Conservation (phyloP, 1,140 invertebrate genomes). For the Trichonephila clavata region DNA sequence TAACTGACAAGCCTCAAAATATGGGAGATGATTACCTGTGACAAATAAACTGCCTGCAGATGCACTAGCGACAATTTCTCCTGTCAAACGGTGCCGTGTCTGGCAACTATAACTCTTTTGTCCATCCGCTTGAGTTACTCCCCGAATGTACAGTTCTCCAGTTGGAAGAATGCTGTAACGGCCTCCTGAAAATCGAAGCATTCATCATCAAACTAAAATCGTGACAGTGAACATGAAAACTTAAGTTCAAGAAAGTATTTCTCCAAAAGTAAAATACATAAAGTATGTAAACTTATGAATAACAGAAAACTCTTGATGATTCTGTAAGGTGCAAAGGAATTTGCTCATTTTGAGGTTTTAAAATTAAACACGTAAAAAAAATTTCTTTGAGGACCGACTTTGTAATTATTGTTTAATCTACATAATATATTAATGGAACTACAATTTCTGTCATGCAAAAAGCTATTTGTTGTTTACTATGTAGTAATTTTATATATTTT, state of each 20-base stretch:
- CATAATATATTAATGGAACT: too few relatives aligned
- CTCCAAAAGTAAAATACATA: not conserved
- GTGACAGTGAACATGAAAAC: constrained; percentile 24
- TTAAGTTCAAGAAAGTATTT: not conserved
- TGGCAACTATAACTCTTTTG: constrained; percentile 78
- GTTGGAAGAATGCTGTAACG: constrained; percentile 79
- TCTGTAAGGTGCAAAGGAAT: not conserved
- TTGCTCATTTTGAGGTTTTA: too few relatives aligned
- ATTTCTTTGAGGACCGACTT: too few relatives aligned
- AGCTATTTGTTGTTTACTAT: too few relatives aligned
- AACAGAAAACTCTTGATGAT: not conserved
- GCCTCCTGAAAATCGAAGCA: constrained; percentile 79
- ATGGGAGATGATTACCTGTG: constrained; percentile 61
- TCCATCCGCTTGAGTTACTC: constrained; percentile 77
- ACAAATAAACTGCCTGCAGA: constrained; percentile 78
- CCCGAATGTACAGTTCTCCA: constrained; percentile 78
- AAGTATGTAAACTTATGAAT: not conserved
- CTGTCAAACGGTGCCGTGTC: constrained; percentile 78
- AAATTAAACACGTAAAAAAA: too few relatives aligned
- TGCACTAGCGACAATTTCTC: constrained; percentile 76
- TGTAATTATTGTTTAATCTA: too few relatives aligned
- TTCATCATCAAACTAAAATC: not conserved
- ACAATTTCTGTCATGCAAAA: too few relatives aligned
- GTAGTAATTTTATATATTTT: too few relatives aligned
- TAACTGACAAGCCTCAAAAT: not conserved